A percentile compares a stretch with the other conserved stretches of the same genome.
Conservation (phyloP, 1,140 invertebrate genomes). For the Meloidogyne hapla region DNA sequence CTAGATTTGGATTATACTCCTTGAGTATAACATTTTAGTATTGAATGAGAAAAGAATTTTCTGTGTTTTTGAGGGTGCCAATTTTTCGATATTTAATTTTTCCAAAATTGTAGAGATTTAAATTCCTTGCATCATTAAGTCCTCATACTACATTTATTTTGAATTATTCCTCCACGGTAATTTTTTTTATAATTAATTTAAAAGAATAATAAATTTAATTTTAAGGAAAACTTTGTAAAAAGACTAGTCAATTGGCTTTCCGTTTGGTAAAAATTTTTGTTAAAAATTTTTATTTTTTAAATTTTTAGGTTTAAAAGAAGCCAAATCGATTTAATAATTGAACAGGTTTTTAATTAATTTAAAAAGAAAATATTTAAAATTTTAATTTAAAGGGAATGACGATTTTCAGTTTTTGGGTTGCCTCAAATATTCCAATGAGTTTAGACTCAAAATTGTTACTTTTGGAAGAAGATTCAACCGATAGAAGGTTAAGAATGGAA, state of each 20-base stretch:
- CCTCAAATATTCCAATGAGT: conserved; percentile 30
- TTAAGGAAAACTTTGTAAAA: conserved; percentile 14
- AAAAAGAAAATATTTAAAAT: background rate
- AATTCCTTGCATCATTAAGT: background rate
- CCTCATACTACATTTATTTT: conserved; percentile 11
- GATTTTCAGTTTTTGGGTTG: conserved; percentile 36
- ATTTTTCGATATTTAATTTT: too few species aligned
- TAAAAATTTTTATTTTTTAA: background rate
- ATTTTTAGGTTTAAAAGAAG: conserved; percentile 22
- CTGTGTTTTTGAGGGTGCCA: too few species aligned
- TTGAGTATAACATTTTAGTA: too few species aligned
- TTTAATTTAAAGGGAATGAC: conserved; percentile 21
- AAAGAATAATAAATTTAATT: background rate
- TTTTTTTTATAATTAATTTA: background rate
- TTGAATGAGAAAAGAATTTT: background rate
- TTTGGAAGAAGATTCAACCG: conserved; percentile 26
- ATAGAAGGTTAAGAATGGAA: conserved; percentile 21
- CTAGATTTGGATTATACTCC: too few species aligned
- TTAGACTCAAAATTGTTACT: conserved; percentile 29
- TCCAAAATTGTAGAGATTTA: conserved; percentile 4
- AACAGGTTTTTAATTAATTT: conserved; percentile 12
- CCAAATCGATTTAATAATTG: conserved; percentile 21
- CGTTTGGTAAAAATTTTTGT: background rate
- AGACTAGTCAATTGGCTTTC: conserved; percentile 16
- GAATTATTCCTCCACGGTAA: conserved; percentile 20